Evolutionary conservation across 92 coral and sea anemone species (phyloP).

Genomic region (Palythoa heliodiscus): DNA sequence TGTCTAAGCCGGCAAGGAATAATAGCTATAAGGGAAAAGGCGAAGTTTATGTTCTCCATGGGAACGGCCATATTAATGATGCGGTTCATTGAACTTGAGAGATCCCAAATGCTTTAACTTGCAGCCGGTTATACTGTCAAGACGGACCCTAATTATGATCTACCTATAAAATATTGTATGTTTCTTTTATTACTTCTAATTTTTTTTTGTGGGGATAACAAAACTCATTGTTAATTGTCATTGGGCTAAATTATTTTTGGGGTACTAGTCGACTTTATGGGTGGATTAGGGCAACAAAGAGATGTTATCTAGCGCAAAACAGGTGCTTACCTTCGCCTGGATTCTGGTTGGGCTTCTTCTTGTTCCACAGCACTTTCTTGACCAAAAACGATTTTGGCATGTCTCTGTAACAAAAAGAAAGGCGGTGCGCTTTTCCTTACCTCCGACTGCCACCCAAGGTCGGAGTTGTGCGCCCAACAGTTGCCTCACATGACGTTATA

Average conservation of each 20-base stretch:
- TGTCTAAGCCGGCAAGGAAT: not conserved
- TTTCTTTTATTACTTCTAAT: not conserved
- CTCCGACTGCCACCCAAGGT: not conserved
- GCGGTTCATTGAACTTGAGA: conserved; percentile 32
- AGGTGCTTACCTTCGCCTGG: conserved; percentile 70
- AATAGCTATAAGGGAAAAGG: not conserved
- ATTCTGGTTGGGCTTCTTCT: conserved; percentile 36
- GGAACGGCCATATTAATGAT: conserved; percentile 6
- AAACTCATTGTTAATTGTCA: not conserved
- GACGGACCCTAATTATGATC: not conserved
- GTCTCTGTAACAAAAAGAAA: conserved; percentile 49
- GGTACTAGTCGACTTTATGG: not conserved
- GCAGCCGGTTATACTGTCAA: conserved; percentile 44
- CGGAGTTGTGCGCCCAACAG: conserved; percentile 23
- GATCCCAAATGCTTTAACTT: conserved; percentile 11
- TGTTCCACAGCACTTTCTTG: conserved; percentile 74
- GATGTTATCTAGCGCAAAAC: conserved; percentile 56
- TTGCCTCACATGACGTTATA: conserved; percentile 50
- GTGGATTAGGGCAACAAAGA: conserved; percentile 38
- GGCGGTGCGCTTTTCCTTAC: conserved; percentile 7
- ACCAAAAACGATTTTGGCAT: conserved; percentile 99
- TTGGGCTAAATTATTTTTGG: not conserved
- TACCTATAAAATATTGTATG: not conserved
- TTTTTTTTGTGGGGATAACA: not conserved
- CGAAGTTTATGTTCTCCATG: conserved; percentile 33